Percentiles rank a stretch among this genome's conserved stretches.
These are phyloP conservation scores for Poeciliopsis paucimaculata DNA, from an alignment of 2,797 vertebrate genomes.

Conservation along the genomic window DNA sequence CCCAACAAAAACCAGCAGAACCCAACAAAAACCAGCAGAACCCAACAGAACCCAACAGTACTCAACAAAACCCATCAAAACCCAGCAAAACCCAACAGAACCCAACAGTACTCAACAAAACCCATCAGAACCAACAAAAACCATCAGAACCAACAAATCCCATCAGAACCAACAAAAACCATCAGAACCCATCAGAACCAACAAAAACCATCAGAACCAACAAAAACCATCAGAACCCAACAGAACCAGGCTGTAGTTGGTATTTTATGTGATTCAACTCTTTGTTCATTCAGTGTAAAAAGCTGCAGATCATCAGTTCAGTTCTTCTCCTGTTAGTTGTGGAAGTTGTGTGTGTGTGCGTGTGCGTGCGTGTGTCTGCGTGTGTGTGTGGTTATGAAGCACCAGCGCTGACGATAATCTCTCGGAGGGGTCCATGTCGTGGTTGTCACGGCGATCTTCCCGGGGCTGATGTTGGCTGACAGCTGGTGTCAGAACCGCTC, in stretches of 20 bases:
- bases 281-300: conserved; percentile 6
- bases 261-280: no score
- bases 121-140: no score
- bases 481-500: conserved; percentile 76
- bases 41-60: background rate
- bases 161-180: no score
- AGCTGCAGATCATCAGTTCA: conserved; percentile 1
- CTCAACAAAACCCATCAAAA: no score
- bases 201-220: no score
- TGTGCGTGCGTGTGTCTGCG: background rate
- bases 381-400: conserved; percentile 37
- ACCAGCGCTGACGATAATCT: conserved; percentile 74
- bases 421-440: conserved; percentile 75
- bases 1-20: no score
- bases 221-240: no score
- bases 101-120: no score
- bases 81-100: background rate
- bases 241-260: no score
- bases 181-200: no score
- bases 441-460: conserved; percentile 78
- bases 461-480: conserved; percentile 73
- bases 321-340: conserved; percentile 10
- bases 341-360: conserved; percentile 5
- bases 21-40: no score
- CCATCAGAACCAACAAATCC: no score